These are phyloP conservation scores for Acleris holmiana DNA, from an alignment of 2,888 invertebrate species.

Conservation along the genomic window DNA sequence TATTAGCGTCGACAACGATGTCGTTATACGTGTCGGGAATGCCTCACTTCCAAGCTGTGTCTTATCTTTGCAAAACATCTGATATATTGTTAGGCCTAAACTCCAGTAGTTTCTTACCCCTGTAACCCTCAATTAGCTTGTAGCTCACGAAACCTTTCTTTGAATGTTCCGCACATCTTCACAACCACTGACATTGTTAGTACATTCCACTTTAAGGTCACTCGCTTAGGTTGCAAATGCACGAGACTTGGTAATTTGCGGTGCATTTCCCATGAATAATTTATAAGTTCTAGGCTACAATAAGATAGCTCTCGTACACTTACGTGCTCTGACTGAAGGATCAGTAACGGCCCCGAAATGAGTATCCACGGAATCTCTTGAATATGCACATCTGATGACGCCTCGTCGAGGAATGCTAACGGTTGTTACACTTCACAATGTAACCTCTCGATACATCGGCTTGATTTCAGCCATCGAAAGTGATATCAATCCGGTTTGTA, in stretches of 20 bases:
- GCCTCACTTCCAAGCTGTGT: background rate
- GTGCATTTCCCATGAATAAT: conserved; percentile 66
- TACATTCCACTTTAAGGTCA: conserved; percentile 50
- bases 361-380: conserved; percentile 69
- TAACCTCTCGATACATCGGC: conserved; percentile 44
- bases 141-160: conserved; percentile 39
- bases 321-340: conserved; percentile 65
- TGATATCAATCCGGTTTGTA: conserved; percentile 57
- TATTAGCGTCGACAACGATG: conserved; percentile 13
- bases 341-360: conserved; percentile 68
- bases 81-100: conserved; percentile 1
- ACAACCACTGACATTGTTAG: conserved; percentile 47
- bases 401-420: conserved; percentile 74
- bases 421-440: conserved; percentile 73
- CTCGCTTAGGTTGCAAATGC: conserved; percentile 52
- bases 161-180: conserved; percentile 41
- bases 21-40: conserved; percentile 8
- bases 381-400: conserved; percentile 78
- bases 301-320: conserved; percentile 46
- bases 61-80: conserved; percentile 21
- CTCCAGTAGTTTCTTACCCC: conserved; percentile 21
- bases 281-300: conserved; percentile 54
- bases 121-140: conserved; percentile 39
- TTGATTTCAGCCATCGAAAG: conserved; percentile 59
- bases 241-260: conserved; percentile 55